Evolutionary conservation across 2,888 invertebrate species (phyloP).

Genomic region (Dolomedes plantarius): DNA sequence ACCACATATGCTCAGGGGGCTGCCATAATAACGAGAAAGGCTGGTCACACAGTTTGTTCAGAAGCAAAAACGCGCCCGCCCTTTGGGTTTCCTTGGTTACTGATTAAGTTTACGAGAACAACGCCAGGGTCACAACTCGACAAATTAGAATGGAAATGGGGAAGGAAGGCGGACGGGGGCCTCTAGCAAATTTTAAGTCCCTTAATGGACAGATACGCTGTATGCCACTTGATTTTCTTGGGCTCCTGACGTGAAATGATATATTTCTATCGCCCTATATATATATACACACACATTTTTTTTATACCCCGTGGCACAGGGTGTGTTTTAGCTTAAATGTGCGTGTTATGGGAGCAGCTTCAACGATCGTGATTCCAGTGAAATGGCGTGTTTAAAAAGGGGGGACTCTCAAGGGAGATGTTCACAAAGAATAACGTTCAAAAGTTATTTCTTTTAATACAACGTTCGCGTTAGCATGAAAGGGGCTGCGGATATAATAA

Average conservation of each 20-base stretch:
- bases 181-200: background rate
- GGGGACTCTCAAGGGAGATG: background rate
- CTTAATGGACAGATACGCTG: background rate
- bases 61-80: constrained; percentile 66
- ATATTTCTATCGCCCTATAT: background rate
- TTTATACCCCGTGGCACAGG: no score
- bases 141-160: constrained; percentile 69
- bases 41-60: constrained; percentile 60
- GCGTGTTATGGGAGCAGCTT: background rate
- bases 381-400: background rate
- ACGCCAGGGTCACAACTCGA: constrained; percentile 41
- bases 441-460: constrained; percentile 4
- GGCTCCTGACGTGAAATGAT: background rate
- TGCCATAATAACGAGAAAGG: constrained; percentile 62
- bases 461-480: background rate
- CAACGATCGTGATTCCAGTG: background rate
- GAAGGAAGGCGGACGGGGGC: background rate
- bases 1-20: constrained; percentile 44
- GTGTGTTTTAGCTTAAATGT: background rate
- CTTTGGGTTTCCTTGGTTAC: constrained; percentile 62
- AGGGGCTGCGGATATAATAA: background rate
- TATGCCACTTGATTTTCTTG: background rate
- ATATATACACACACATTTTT: no score
- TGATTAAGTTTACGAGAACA: constrained; percentile 69
- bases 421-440: background rate